Conservation (phyloP, 2,113 vertebrate species). For the Takifugu bimaculatus region DNA sequence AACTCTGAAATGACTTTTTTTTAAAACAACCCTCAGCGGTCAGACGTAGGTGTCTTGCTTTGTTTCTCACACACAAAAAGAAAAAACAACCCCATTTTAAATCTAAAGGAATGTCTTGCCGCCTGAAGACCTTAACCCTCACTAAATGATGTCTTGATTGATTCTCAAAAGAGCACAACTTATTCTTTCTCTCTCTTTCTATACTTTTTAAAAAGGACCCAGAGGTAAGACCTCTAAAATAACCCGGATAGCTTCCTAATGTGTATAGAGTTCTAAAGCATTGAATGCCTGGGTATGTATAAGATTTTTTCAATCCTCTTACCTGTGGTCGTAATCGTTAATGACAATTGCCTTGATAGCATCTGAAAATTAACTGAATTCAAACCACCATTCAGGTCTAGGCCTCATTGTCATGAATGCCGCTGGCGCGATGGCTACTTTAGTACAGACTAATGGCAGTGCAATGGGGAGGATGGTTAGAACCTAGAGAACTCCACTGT, state of each 20-base stretch:
- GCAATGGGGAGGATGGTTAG: conserved; percentile 90
- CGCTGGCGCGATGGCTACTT: conserved; percentile 88
- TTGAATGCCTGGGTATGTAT: conserved; percentile 83
- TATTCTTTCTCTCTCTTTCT: conserved; percentile 83
- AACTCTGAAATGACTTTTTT: conserved; percentile 77
- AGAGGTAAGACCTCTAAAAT: conserved; percentile 85
- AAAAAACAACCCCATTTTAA: conserved; percentile 64
- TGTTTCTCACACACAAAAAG: conserved; percentile 72
- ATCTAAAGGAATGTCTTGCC: conserved; percentile 81
- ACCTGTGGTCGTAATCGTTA: conserved; percentile 77
- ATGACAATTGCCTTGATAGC: conserved; percentile 77
- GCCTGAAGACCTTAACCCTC: conserved; percentile 74
- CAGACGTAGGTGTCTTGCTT: conserved; percentile 69
- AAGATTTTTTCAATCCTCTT: conserved; percentile 78
- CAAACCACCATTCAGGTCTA: conserved; percentile 91
- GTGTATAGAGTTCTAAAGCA: conserved; percentile 79
- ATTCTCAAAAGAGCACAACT: conserved; percentile 79
- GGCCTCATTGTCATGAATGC: conserved; percentile 86
- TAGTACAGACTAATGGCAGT: conserved; percentile 96
- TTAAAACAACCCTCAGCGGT: conserved; percentile 72
- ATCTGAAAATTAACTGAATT: conserved; percentile 88
- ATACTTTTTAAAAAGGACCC: conserved; percentile 83
- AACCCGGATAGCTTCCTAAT: conserved; percentile 83
- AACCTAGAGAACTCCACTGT: conserved; percentile 94
- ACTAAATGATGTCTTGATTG: conserved; percentile 80